Base-by-base conservation (phyloP, 2,888 invertebrate genomes). In the Gandaritis pyraliata region DNA sequence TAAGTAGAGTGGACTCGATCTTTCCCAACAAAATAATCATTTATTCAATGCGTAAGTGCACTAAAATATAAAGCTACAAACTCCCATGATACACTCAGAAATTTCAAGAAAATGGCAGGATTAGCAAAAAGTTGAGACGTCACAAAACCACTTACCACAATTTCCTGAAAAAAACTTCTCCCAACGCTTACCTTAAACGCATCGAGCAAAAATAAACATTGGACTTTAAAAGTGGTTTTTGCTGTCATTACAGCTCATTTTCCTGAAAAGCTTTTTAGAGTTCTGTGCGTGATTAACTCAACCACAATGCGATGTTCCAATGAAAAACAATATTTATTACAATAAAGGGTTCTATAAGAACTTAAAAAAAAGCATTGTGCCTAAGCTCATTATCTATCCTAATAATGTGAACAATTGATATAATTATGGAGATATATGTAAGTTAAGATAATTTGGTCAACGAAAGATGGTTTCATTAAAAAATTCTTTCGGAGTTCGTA, bases 171-270 rank as follows among this genome's bases (percentile, higher is more conserved):
- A 61, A 65, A 33, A 61, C 53, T 61, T 68, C 46, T 59, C 62
- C 63, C 15, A 63, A 62, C 71, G 70, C 70, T 77, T 72, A 74
- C 74, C 70, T 74, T 73, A 75, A 80, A 76, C 74, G 77, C 75
- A 82, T 77, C 73, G 72, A 75, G 72, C 72, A 79, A 83, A 82
- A 83, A 77, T 78, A 81, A 87, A 86, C 80, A 78, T 78, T 64
- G 70, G 78, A 78, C 75, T 73, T n/a, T 72, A 75, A 78, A 83
- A 88, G 86, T 84, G 85, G 83, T 85, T 83, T 87, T 77, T 78
- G 72, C 78, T 82, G 84, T 83, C 81, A 86, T 87, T 87, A 87
- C 75, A 79, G 77, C 77, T 82, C 82, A 81, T 85, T 86, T 82
- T 80, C 71, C 58, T 58, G 39, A 51, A 69, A 84, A 81, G 82